Evolutionary conservation across 2,888 invertebrate genomes (phyloP).

Genomic region (Geophilus truncorum): DNA sequence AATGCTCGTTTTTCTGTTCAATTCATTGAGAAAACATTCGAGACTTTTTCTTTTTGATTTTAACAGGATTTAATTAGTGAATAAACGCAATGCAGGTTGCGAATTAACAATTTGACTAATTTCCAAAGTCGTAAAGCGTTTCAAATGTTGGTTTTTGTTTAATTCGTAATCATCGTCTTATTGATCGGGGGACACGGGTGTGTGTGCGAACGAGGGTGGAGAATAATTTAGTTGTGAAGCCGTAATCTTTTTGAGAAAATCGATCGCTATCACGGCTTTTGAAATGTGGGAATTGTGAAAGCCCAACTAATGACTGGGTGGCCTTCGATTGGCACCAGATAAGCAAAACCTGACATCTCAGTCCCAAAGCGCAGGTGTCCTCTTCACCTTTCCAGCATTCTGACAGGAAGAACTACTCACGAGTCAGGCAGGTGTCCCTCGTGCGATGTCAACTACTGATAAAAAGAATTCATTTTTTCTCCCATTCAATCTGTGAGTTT

Average conservation of each 20-base stretch:
- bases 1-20: not conserved
- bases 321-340: slow-evolving; percentile 3
- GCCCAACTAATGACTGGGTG: not conserved
- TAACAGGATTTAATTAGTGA: not conserved
- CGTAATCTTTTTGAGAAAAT: slow-evolving; percentile 2
- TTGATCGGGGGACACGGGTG: not conserved
- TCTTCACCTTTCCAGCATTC: not conserved
- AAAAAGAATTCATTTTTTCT: too few species aligned
- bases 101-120: not conserved
- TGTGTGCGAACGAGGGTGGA: not conserved
- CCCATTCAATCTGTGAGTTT: too few species aligned
- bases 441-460: not conserved
- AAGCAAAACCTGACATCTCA: not conserved
- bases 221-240: not conserved
- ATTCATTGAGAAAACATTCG: too few species aligned
- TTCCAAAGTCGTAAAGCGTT: not conserved
- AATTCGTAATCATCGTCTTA: not conserved
- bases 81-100: not conserved
- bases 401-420: not conserved
- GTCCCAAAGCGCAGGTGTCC: not conserved
- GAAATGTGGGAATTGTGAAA: not conserved
- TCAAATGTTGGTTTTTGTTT: not conserved
- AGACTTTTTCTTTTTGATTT: too few species aligned
- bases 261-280: not conserved
- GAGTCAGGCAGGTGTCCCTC: not conserved